Conservation (phyloP, 1,140 invertebrate species). For the Acromyrmex echinatior region DNA sequence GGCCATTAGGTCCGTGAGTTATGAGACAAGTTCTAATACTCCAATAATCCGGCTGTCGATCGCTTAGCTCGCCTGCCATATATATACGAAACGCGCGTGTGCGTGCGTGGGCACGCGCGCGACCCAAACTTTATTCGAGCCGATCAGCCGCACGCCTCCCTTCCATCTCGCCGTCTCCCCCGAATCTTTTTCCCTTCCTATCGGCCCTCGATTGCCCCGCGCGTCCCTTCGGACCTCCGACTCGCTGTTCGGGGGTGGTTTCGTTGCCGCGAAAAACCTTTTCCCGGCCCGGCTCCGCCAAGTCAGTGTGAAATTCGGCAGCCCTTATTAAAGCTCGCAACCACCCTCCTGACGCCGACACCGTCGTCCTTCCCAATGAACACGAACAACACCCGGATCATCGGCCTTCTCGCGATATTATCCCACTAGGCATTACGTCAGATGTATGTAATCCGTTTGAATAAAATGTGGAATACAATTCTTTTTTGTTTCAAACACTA, state of each 20-base stretch:
- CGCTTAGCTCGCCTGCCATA: conserved; percentile 68
- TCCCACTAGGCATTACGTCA: conserved; percentile 32
- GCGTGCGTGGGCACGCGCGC: conserved; percentile 60
- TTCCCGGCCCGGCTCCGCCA: conserved; percentile 68
- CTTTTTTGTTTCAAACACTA: neutral
- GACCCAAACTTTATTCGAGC: conserved; percentile 77
- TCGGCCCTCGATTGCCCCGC: conserved; percentile 48
- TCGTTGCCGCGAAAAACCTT: conserved; percentile 54
- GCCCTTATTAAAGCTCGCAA: conserved; percentile 86
- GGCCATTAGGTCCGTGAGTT: conserved; percentile 85
- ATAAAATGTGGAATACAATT: conserved; percentile 17
- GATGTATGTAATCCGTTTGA: neutral
- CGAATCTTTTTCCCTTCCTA: conserved; percentile 75
- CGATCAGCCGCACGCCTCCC: conserved; percentile 80
- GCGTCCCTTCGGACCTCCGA: conserved; percentile 50
- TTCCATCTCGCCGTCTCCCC: conserved; percentile 63
- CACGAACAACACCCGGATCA: conserved; percentile 60
- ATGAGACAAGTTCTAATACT: conserved; percentile 86
- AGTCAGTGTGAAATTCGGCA: conserved; percentile 86
- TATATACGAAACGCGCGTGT: conserved; percentile 44
- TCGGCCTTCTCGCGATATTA: conserved; percentile 36
- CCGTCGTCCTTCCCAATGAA: conserved; percentile 26
- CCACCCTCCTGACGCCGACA: conserved; percentile 67
- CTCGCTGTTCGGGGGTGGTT: conserved; percentile 24
- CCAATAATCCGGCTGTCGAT: conserved; percentile 86